Percentiles rank a stretch among this genome's conserved stretches.
Evolutionary conservation across 2,113 vertebrate species (phyloP).

Genomic region (Rhea americana): DNA sequence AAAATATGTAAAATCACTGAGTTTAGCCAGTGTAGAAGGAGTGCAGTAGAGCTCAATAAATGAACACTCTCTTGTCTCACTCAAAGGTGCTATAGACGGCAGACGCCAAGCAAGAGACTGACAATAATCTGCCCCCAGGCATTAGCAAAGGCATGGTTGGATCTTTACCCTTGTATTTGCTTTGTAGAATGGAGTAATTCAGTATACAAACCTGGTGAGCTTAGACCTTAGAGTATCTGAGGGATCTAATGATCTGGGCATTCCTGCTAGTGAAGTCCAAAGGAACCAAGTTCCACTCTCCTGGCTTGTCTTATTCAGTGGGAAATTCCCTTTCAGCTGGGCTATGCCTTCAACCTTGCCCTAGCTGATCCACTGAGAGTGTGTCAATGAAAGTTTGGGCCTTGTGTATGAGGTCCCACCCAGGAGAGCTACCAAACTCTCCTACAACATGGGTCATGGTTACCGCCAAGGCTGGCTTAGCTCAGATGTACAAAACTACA

Average conservation of each 20-base stretch:
- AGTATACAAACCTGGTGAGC: not conserved
- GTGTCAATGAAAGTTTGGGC: not conserved
- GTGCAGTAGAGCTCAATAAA: not conserved
- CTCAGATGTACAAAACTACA: not conserved
- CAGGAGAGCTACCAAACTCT: not conserved
- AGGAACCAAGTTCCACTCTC: not conserved
- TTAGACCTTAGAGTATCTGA: not conserved
- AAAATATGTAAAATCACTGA: not conserved
- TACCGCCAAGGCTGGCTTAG: too few relatives aligned
- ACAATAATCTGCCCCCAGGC: not conserved
- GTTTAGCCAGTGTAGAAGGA: not conserved
- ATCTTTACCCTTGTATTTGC: not conserved
- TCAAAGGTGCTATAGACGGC: not conserved
- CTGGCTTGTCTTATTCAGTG: not conserved
- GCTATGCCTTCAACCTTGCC: not conserved
- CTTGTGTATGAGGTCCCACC: not conserved
- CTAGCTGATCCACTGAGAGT: not conserved
- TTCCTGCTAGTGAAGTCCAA: not conserved
- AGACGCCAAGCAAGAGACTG: not conserved
- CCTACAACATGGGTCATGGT: too few relatives aligned
- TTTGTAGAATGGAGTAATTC: not conserved
- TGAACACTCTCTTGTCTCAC: not conserved
- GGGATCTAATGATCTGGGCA: not conserved
- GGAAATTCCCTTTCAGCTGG: not conserved
- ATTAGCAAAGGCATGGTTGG: not conserved